Conservation (phyloP, 2,888 invertebrate genomes). For the Icerya purchasi region DNA sequence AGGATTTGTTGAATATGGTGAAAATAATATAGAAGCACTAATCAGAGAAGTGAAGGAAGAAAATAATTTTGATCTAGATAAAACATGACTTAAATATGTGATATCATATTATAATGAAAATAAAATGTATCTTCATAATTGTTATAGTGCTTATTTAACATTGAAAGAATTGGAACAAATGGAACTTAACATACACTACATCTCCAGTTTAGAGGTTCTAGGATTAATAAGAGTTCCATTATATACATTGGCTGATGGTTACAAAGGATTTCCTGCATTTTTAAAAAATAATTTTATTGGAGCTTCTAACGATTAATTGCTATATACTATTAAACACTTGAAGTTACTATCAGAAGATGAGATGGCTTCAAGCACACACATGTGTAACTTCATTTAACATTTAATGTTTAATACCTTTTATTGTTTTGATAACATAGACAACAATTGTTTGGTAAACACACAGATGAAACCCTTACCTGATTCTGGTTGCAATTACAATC, state of each 20-base stretch:
- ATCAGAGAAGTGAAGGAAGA: slow-evolving; percentile 31
- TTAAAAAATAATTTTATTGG: slow-evolving; percentile 29
- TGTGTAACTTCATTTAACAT: no score
- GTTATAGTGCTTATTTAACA: slow-evolving; percentile 27
- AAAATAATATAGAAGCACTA: slow-evolving; percentile 25
- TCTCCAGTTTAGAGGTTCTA: slow-evolving; percentile 24
- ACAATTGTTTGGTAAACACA: no score
- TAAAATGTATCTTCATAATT: slow-evolving; percentile 25
- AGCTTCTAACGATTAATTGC: slow-evolving; percentile 27
- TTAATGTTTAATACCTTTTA: no score
- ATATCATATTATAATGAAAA: slow-evolving; percentile 22
- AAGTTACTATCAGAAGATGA: slow-evolving; percentile 24
- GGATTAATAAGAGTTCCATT: slow-evolving; percentile 29
- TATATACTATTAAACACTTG: slow-evolving; percentile 21
- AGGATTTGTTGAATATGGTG: slow-evolving; percentile 28
- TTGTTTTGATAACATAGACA: no score
- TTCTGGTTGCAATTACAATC: no score
- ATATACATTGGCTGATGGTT: slow-evolving; percentile 29
- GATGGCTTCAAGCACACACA: no score
- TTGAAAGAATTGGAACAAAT: slow-evolving; percentile 24
- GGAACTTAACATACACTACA: slow-evolving; percentile 24
- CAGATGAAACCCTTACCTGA: no score
- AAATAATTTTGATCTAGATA: slow-evolving; percentile 21
- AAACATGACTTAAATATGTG: slow-evolving; percentile 23
- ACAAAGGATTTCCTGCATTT: slow-evolving; percentile 30